These are phyloP conservation scores for Drosophila subquinaria DNA, from an alignment of 2,888 invertebrate genomes.

Conservation along the genomic window DNA sequence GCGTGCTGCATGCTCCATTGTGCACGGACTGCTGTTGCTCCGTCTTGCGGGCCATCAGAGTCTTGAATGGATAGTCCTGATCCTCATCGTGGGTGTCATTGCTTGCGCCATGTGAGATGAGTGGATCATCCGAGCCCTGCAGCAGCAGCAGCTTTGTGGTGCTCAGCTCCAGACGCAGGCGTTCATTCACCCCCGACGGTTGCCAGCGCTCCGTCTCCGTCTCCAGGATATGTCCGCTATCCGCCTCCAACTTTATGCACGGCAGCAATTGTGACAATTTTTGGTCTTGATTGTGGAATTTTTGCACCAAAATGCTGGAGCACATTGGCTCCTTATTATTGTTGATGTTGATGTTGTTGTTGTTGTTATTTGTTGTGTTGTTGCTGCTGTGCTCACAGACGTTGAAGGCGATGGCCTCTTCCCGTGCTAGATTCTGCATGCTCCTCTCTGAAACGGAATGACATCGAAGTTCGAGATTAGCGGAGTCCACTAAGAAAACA, in stretches of 20 bases:
- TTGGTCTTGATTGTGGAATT: conserved; percentile 29
- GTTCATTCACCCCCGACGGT: conserved; percentile 43
- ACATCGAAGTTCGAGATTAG: not conserved
- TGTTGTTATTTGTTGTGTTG: conserved; percentile 11
- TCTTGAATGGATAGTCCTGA: conserved; percentile 82
- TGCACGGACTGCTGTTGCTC: conserved; percentile 36
- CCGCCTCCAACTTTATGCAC: conserved; percentile 70
- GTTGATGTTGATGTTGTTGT: conserved; percentile 33
- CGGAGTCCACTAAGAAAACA: too few species aligned
- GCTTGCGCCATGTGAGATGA: conserved; percentile 85
- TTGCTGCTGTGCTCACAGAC: conserved; percentile 42
- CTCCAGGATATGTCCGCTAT: conserved; percentile 47
- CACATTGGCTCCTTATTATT: conserved; percentile 40
- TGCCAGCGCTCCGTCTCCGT: conserved; percentile 55
- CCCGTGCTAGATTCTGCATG: conserved; percentile 83
- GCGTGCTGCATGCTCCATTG: conserved; percentile 73
- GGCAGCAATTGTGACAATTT: conserved; percentile 33
- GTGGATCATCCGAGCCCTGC: conserved; percentile 85
- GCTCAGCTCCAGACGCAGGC: conserved; percentile 57
- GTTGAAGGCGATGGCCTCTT: conserved; percentile 54
- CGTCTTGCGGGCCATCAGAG: conserved; percentile 55
- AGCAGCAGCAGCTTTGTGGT: conserved; percentile 80
- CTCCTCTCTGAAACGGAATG: conserved; percentile 74
- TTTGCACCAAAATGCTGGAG: conserved; percentile 23
- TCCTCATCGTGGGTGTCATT: conserved; percentile 82